Conservation (phyloP, 2,888 invertebrate genomes). For the Octodonta nipae region DNA sequence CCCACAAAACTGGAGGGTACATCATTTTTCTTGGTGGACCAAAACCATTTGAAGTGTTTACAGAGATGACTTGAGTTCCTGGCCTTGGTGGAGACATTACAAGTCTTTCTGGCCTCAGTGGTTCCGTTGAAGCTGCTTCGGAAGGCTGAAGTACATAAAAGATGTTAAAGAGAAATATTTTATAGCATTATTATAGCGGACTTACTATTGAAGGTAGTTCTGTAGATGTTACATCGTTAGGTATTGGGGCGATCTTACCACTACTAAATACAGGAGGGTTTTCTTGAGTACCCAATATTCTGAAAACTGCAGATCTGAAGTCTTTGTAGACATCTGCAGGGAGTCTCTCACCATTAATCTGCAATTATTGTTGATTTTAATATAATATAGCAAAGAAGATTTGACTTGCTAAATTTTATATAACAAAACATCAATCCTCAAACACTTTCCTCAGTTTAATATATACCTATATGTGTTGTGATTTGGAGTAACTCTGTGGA, state of each 20-base stretch:
- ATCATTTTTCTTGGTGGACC: conserved; percentile 28
- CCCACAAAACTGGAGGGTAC: conserved; percentile 34
- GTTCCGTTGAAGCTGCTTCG: too few species aligned
- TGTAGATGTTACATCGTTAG: conserved; percentile 32
- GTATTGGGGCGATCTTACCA: conserved; percentile 46
- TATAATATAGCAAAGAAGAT: too few species aligned
- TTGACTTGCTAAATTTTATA: too few species aligned
- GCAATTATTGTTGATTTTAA: too few species aligned
- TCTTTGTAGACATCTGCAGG: conserved; percentile 78
- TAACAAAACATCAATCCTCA: too few species aligned
- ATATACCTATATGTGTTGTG: too few species aligned
- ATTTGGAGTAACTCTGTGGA: too few species aligned
- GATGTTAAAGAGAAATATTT: background rate
- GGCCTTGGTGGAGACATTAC: conserved; percentile 20
- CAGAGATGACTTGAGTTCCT: conserved; percentile 31
- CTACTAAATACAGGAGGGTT: conserved; percentile 48
- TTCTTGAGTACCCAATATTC: conserved; percentile 58
- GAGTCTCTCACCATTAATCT: conserved; percentile 80
- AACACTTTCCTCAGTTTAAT: too few species aligned
- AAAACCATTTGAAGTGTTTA: conserved; percentile 19
- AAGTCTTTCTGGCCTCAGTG: background rate
- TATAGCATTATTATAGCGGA: background rate
- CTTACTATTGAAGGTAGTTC: conserved; percentile 32
- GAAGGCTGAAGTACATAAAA: too few species aligned
- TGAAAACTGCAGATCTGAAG: conserved; percentile 64